Evolutionary conservation across 2,797 vertebrate species (phyloP).

Genomic region (Diplodus puntazzo): DNA sequence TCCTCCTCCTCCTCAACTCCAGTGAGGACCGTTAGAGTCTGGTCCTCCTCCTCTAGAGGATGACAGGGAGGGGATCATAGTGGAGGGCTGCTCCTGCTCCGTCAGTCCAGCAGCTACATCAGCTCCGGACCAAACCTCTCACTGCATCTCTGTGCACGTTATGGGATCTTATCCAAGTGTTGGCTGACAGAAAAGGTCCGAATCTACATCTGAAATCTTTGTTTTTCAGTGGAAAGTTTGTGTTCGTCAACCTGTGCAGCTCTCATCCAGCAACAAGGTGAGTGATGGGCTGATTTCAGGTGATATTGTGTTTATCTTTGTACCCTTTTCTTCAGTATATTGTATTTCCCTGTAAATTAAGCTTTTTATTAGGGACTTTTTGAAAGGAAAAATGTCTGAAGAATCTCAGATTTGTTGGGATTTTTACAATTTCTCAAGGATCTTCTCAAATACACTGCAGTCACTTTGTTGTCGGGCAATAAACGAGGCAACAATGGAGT

Average conservation of each 20-base stretch:
- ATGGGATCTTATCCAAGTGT: constrained; percentile 41
- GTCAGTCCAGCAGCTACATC: constrained; percentile 30
- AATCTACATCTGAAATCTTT: constrained; percentile 12
- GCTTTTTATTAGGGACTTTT: neutral
- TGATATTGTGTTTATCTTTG: neutral
- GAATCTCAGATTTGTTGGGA: neutral
- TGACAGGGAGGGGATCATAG: constrained; percentile 61
- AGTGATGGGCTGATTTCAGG: constrained; percentile 40
- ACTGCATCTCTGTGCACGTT: constrained; percentile 6
- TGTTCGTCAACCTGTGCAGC: neutral
- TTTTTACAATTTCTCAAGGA: neutral
- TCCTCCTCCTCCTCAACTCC: constrained; percentile 47
- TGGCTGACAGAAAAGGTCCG: constrained; percentile 7
- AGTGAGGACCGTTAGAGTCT: constrained; percentile 28
- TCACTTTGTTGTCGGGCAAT: constrained; percentile 24
- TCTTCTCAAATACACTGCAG: neutral
- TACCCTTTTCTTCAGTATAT: neutral
- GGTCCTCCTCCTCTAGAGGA: constrained; percentile 48
- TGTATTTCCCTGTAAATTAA: neutral
- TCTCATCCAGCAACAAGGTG: constrained; percentile 49
- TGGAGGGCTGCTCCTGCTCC: constrained; percentile 44
- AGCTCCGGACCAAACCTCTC: constrained; percentile 9
- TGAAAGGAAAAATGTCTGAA: neutral
- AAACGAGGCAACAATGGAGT: constrained; percentile 36
- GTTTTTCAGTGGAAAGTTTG: constrained; percentile 25